Conservation (phyloP, 2,797 vertebrate species). For the Gambelia wislizenii region DNA sequence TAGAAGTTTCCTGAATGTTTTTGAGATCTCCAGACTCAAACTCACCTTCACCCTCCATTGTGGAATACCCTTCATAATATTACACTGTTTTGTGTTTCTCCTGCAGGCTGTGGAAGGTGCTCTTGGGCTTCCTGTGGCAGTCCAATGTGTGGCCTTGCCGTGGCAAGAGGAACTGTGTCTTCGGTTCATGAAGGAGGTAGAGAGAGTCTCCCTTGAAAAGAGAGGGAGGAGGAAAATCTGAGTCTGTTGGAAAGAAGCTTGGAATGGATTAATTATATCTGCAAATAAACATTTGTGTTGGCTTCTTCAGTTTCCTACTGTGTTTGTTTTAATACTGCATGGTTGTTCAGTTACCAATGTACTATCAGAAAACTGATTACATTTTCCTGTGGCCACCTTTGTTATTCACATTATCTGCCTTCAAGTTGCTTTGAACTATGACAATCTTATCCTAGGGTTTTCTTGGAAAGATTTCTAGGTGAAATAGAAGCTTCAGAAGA, state of each 20-base stretch:
- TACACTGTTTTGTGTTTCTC: conserved; percentile 12
- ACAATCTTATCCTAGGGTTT: not conserved
- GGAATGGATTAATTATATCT: not conserved
- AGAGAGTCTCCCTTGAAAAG: conserved; percentile 47
- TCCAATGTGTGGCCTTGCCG: conserved; percentile 86
- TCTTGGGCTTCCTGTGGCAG: conserved; percentile 84
- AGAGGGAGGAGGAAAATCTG: conserved; percentile 30
- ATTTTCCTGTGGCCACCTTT: too few relatives aligned
- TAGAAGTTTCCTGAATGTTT: not conserved
- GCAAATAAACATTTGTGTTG: conserved; percentile 16
- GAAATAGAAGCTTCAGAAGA: too few relatives aligned
- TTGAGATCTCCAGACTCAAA: not conserved
- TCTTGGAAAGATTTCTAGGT: too few relatives aligned
- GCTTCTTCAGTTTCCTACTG: not conserved
- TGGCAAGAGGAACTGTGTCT: conserved; percentile 89
- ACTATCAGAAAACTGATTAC: too few relatives aligned
- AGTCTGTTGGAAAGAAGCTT: not conserved
- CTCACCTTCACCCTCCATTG: not conserved
- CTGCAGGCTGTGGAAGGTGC: conserved; percentile 80
- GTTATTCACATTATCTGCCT: not conserved
- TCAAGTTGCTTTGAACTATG: not conserved
- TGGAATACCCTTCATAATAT: not conserved
- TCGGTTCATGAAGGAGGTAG: conserved; percentile 91
- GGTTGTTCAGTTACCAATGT: not conserved
- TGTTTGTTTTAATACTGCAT: not conserved